Percentiles rank a stretch among this genome's conserved stretches.
These are phyloP conservation scores for Pygmarrhopalites habei DNA, from an alignment of 1,140 invertebrate genomes.

Conservation along the genomic window DNA sequence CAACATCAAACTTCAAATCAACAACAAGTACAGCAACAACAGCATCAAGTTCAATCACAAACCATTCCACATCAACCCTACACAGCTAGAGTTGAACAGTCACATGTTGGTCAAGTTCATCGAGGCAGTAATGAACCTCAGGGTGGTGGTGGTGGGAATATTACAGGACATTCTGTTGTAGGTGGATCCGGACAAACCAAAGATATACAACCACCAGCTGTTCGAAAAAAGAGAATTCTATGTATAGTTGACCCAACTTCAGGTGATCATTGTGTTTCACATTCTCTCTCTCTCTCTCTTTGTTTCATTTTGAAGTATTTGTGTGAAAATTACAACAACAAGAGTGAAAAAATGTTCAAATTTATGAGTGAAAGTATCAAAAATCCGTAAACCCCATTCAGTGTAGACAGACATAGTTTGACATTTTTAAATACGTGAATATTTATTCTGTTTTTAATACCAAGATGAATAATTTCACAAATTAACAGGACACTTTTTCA, in stretches of 20 bases:
- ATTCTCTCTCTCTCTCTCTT: background rate
- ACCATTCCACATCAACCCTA: background rate
- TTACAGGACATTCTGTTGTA: background rate
- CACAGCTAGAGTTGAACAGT: too few relatives aligned
- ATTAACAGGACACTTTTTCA: too few relatives aligned
- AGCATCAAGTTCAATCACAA: slow-evolving; percentile 2
- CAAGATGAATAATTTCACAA: too few relatives aligned
- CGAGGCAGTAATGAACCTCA: background rate
- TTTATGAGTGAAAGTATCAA: background rate
- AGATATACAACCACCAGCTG: background rate
- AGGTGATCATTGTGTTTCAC: background rate
- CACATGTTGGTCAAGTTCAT: background rate
- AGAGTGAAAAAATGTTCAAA: too few relatives aligned
- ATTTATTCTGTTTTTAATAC: background rate
- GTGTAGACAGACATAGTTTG: background rate
- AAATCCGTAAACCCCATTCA: background rate
- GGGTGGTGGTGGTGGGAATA: background rate
- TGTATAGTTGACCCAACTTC: slow-evolving; percentile 26
- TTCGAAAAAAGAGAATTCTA: slow-evolving; percentile 20
- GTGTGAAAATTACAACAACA: too few relatives aligned
- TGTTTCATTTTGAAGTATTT: background rate
- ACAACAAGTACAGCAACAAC: slow-evolving; percentile 2
- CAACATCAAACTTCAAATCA: slow-evolving; percentile 1
- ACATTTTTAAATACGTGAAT: background rate
- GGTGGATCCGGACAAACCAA: background rate